These are phyloP conservation scores for Alentia gelatinosa DNA, from an alignment of 2,888 invertebrate species.

Conservation along the genomic window DNA sequence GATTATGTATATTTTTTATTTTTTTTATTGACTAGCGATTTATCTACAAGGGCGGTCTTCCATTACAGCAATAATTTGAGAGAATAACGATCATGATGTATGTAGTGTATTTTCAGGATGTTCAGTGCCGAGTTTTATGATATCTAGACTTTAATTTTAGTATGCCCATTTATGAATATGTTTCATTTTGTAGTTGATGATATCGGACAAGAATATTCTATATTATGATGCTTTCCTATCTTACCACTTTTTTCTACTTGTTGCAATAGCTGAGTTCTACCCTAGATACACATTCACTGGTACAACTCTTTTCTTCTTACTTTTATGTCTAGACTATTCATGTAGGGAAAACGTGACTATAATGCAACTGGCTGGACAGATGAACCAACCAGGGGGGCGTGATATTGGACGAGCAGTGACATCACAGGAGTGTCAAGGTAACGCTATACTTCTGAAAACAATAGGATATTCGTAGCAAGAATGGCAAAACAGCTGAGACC, in stretches of 20 bases:
- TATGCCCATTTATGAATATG: neutral
- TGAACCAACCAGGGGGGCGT: neutral
- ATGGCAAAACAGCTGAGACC: neutral
- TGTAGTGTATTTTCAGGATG: no score
- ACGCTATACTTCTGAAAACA: neutral
- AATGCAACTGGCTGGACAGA: neutral
- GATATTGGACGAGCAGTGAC: neutral
- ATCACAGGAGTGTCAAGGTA: slow-evolving; percentile 1
- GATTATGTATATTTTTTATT: no score
- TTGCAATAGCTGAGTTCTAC: no score
- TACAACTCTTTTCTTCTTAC: neutral
- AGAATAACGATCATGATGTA: no score
- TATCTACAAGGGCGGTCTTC: no score
- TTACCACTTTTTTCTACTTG: no score
- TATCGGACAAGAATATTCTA: neutral
- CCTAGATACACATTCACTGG: neutral
- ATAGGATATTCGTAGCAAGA: neutral
- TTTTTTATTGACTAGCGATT: no score
- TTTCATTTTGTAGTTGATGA: neutral
- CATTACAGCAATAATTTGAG: no score
- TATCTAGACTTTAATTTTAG: no score
- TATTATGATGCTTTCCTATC: no score
- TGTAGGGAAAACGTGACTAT: neutral
- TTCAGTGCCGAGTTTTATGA: no score
- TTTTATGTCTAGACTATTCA: neutral